These are phyloP conservation scores for Mimachlamys varia DNA, from an alignment of 2,888 invertebrate genomes.

Conservation along the genomic window DNA sequence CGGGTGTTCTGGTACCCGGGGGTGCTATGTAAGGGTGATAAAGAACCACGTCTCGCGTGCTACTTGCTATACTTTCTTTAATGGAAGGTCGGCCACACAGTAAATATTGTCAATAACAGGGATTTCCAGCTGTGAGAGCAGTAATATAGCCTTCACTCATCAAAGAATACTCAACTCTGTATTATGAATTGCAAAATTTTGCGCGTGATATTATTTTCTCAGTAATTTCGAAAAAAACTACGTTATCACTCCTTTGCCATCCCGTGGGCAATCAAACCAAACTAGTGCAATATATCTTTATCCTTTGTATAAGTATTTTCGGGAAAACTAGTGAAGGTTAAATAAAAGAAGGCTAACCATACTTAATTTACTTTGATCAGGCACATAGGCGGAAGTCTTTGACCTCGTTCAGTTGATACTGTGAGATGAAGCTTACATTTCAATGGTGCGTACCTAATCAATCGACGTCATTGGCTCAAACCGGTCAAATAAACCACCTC, in stretches of 20 bases:
- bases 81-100: neutral
- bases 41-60: neutral
- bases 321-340: neutral
- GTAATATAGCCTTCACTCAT: neutral
- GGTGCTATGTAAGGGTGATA: neutral
- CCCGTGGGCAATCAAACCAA: too few relatives aligned
- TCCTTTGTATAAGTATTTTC: too few relatives aligned
- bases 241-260: too few relatives aligned
- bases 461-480: neutral
- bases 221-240: neutral
- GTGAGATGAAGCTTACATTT: slow-evolving; percentile 2
- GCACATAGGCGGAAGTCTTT: neutral
- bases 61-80: neutral
- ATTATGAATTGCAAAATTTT: neutral
- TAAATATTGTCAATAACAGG: neutral
- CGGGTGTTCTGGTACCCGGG: neutral
- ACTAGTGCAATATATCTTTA: too few relatives aligned
- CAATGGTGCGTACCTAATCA: neutral
- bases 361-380: neutral
- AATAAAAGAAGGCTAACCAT: neutral
- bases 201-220: neutral
- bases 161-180: neutral
- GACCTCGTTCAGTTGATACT: neutral
- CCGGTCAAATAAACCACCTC: neutral
- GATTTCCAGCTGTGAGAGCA: neutral